Base-by-base conservation (phyloP, 2,797 vertebrate species). In the Gymnoscopelus braueri region DNA sequence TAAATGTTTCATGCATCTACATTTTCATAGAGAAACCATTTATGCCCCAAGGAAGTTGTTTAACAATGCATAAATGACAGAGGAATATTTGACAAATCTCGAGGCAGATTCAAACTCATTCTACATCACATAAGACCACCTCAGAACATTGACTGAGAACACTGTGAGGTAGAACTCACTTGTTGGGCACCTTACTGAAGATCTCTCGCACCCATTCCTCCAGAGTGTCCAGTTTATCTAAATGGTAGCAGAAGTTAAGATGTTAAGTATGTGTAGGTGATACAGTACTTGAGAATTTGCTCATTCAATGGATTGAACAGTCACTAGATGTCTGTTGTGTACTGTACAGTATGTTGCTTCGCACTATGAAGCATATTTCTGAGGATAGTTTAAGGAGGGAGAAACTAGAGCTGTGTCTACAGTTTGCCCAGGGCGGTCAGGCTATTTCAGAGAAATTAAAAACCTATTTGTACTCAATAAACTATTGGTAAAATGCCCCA, bases 181-280 rank as follows among this genome's bases (percentile, higher is more conserved):
- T 98, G 93, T 97, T 97, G 68, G 97, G 96, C 81, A 98, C 94
- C 78, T 94, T 91, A 60, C 94, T 96, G 93, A 99, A 99, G 90
- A 99, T 97, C 94, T 99, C 96, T 69, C 91, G 95, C 85, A 97
- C 96, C 97, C 97, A 99, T 85, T 95, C 92, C 91, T 98, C 97
- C 88, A 99, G 91, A 26, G 95, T 97, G 94, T 98, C 96, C 92
- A 99, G 89, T 75, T 93, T 97, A 93, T 98, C 97, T 99, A 75
- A 81, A 84, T 76, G 79, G 81, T 19, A 79, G 23, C 63, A 32
- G 3, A 47, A 66, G 79, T 60, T 63, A 32, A 48, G 9, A 3
- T 4, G 39, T 9, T 44, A 44, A 7, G 39, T 44, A 29, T 19
- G 19, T 19, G 19, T 19, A 29, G 26, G 26, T 10, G 8, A 44